Base-by-base conservation (phyloP, 2,888 invertebrate genomes). In the Caenorhabditis afra region DNA sequence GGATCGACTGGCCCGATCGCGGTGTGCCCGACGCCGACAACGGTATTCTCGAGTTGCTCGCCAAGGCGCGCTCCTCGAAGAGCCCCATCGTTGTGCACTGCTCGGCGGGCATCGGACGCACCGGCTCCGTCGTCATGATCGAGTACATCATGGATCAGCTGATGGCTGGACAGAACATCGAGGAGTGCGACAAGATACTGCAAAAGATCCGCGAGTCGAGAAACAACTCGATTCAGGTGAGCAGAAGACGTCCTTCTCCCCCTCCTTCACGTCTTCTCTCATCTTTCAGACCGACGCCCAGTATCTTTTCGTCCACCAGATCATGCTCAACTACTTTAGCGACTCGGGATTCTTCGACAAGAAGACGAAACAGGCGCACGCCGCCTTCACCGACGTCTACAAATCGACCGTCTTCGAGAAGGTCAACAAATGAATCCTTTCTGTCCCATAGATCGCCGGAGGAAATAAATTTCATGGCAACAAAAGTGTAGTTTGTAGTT, bases 1-100 rank as follows among this genome's bases (percentile, higher is more conserved):
- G 83, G 83, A 59, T 83, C 44, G 81, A 83, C 58, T 83, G 83
- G 83, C 83, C 83, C 37, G 83, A 83, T 59, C 76, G 83, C 14
- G 81, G 79, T 22, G 83, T 83, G 8, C 83, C 83, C 1, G 37
- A 70, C 0, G 81, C 79, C 16, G 83, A 83, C 53, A 16, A 61
- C 59, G 81, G 81, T 10, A 52, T 81, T 41, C 67, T 77, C 22
- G 68, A 83, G 61, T 49, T 83, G 45, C 59, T 83, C 35, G 64
- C 62, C 3, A 74, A 68, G 45, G 55, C 77, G 12, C 16, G 62
- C 1, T 12, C 11, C 18, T 67, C 79, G 0, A 73, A 74, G 29
- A 20, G 61, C 5, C 84, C 84, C 0, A 84, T 84, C 47, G 81
- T 78, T 10, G 76, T 84, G 10, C 84, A 84, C 45, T 84, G 84